Base-by-base conservation (phyloP, 2,113 vertebrate species). In the Xiphophorus hellerii region DNA sequence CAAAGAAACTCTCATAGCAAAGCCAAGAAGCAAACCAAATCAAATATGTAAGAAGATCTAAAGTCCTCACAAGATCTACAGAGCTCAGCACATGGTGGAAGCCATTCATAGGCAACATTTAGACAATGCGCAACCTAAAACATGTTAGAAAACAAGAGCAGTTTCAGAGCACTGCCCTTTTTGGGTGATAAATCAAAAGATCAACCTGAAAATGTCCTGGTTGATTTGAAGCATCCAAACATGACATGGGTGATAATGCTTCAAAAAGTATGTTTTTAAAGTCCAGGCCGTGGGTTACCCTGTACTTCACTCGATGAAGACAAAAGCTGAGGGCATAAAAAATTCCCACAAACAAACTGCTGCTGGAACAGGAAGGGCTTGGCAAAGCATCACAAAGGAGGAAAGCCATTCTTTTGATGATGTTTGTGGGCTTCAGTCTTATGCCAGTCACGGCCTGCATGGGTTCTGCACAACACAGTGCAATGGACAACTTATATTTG, bases 381-480 rank as follows among this genome's bases (percentile, higher is more conserved):
- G 63, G 31, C 63, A 37, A 66, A 39, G 31, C 30, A 27, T 73
- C 42, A 73, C 20, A 51, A 33, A 66, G 62, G 62, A 74, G 72
- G 72, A 74, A 66, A 66, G 48, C n/a, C 73, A 37, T 66, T 74
- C 73, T 66, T 74, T 74, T 74, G 73, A 74, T 74, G 73, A 60
- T 74, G 72, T 66, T 73, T 65, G 71, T 65, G 72, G 62, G 20
- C 30, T 65, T 30, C 73, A 74, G 48, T 66, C 63, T 17, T 37
- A n/a, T 74, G 73, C 63, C 30, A 37, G 44, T 37, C 44, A 66
- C 5, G 15, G 60, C 37, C 60, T 66, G 68, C 30, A 12, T 11
- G n/a, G 4, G 37, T 29, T 74, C 64, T 29, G 28, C 15, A 60
- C 62, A 66, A 37, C 27, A 13, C 33, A 20, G 51, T 25, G 33